Evolutionary conservation across 2,888 invertebrate species (phyloP).

Genomic region (Agelastica alni): DNA sequence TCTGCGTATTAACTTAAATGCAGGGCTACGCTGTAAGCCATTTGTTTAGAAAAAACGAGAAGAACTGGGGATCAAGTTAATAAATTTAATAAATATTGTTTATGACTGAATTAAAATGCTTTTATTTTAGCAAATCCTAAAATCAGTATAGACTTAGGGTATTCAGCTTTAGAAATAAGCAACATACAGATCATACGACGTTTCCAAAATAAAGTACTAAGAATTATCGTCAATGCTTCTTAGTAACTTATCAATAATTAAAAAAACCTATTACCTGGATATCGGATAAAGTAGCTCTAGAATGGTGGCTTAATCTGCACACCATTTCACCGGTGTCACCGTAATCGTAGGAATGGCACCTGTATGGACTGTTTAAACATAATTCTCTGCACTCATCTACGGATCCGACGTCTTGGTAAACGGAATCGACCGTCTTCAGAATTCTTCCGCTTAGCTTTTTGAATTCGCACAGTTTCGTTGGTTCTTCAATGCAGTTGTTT

Average conservation of each 20-base stretch:
- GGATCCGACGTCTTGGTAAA: slow-evolving; percentile 86
- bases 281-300: slow-evolving; percentile 84
- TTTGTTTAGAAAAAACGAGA: too few species aligned
- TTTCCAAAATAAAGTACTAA: too few species aligned
- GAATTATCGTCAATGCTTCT: neutral
- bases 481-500: slow-evolving; percentile 92
- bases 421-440: slow-evolving; percentile 90
- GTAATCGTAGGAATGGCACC: slow-evolving; percentile 92
- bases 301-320: slow-evolving; percentile 90
- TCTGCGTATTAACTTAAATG: too few species aligned
- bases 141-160: too few species aligned
- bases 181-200: too few species aligned
- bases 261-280: slow-evolving; percentile 78
- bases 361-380: slow-evolving; percentile 86
- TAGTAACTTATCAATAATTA: too few species aligned
- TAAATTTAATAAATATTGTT: too few species aligned
- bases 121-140: too few species aligned
- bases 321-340: slow-evolving; percentile 93
- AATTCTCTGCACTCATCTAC: slow-evolving; percentile 87
- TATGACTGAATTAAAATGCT: too few species aligned
- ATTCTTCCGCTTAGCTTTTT: slow-evolving; percentile 87
- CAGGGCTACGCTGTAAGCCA: too few species aligned
- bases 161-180: too few species aligned
- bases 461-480: slow-evolving; percentile 93
- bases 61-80: too few species aligned